Conservation (phyloP, 2,797 vertebrate species). For the Mastacembelus armatus region DNA sequence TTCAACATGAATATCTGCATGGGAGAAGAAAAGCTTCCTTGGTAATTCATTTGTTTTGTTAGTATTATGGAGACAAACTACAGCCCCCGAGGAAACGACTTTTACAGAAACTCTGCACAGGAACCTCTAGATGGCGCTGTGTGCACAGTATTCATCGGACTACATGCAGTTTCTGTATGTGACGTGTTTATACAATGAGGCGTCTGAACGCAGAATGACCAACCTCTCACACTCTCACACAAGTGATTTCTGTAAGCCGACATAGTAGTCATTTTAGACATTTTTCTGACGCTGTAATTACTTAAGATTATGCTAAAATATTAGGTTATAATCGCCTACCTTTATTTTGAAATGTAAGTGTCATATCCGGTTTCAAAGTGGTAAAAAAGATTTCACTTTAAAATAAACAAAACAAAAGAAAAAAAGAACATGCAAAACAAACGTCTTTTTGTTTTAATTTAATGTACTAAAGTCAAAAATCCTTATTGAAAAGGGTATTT, state of each 20-base stretch:
- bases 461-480: too few relatives aligned
- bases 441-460: too few relatives aligned
- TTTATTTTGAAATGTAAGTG: neutral
- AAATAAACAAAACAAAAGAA: too few relatives aligned
- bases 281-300: neutral
- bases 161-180: neutral
- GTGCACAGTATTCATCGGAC: conserved; percentile 1
- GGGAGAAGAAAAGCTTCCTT: too few relatives aligned
- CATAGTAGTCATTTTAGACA: too few relatives aligned
- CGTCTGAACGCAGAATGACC: neutral
- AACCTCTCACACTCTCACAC: neutral
- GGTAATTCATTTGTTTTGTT: neutral
- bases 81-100: neutral
- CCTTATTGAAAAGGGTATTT: too few relatives aligned
- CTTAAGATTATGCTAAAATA: neutral
- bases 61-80: neutral
- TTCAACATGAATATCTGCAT: too few relatives aligned
- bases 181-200: neutral
- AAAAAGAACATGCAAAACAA: too few relatives aligned
- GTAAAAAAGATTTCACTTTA: too few relatives aligned
- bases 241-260: neutral
- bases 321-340: too few relatives aligned
- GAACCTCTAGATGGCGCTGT: conserved; percentile 57
- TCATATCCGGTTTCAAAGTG: too few relatives aligned
- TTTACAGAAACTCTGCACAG: neutral